Base-by-base conservation (phyloP, 92 coral and sea anemone genomes). In the Phenganax marumi region DNA sequence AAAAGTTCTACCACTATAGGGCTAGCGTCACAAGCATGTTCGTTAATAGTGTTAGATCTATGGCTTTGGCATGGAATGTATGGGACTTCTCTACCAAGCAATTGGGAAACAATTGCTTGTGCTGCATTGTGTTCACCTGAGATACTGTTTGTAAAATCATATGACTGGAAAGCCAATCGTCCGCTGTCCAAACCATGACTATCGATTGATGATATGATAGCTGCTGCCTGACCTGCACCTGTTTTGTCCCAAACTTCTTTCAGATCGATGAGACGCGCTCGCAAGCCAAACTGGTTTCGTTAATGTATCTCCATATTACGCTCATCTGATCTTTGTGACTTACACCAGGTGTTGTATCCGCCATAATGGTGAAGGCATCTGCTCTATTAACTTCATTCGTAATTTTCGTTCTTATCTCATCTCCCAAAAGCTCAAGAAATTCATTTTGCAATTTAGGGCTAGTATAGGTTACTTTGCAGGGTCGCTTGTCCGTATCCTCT, bases 61-160 rank as follows among this genome's bases (percentile, higher is more conserved):
- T 56, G 63, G 21, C 63, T 19, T 56, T 56, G 63, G 63, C 63
- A 33, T 33, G 43, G 43, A 33, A 33, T 33, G 43, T 33, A 33
- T 33, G 43, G 43, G 43, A 58, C 65, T 58, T 58, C 21, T 58
- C 65, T 58, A 18, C 24, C 65, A 58, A 58, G 65, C 8, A 8
- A 68, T 49, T n/a, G 73, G 8, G 73, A 68, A n/a, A 68, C 73
- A 9, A 68, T 26, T 46, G 73, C 73, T 21, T 68, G 73, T 68
- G 73, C 73, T 10, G 49, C 73, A 68, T 68, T 68, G 50, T 68
- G 3, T 68, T 68, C 9, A 10, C 48, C 73, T n/a, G 73, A 9
- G 49, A 68, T 68, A 68, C 73, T 16, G 9, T 68, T 68, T 56
- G 63, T 56, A 19, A 56, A 56, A 56, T 56, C 63, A 56, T 56